phyloP scores from a whole-genome alignment of 2,888 invertebrate genomes.

The Sipha maydis region DNA sequence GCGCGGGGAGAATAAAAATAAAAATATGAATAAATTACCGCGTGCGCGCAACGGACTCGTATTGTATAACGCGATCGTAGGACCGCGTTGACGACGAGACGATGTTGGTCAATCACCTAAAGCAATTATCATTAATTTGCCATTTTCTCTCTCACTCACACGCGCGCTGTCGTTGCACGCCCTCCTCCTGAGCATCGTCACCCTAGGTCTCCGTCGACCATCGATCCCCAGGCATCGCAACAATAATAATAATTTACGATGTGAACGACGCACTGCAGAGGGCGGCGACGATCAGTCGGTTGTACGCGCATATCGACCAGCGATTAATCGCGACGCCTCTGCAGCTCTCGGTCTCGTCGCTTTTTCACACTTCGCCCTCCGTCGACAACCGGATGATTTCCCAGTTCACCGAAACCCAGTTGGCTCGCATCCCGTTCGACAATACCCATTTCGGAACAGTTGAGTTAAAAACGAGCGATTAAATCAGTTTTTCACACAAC shows the following conservation, averaged over 20 bases:
- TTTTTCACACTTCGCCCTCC: background rate
- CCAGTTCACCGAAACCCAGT: too few species aligned
- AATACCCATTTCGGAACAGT: too few species aligned
- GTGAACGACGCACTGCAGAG: background rate
- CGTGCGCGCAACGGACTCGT: background rate
- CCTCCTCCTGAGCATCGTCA: background rate
- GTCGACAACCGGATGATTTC: too few species aligned
- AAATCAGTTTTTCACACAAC: too few species aligned
- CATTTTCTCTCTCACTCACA: conserved; percentile 64
- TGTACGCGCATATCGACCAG: background rate
- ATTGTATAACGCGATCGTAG: background rate
- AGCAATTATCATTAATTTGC: conserved; percentile 63
- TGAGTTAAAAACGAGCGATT: too few species aligned
- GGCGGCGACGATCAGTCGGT: background rate
- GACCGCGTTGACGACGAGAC: background rate
- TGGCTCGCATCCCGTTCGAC: too few species aligned
- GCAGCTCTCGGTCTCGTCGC: too few species aligned
- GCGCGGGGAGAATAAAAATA: conserved; percentile 24
- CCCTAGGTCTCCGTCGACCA: background rate
- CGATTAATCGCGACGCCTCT: too few species aligned
- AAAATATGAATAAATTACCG: conserved; percentile 57
- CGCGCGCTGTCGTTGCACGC: background rate
- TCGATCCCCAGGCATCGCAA: background rate
- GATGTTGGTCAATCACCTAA: conserved; percentile 56
- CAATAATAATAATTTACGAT: background rate